Conservation (phyloP, 2,888 invertebrate genomes). For the Pseudanteris insignis region DNA sequence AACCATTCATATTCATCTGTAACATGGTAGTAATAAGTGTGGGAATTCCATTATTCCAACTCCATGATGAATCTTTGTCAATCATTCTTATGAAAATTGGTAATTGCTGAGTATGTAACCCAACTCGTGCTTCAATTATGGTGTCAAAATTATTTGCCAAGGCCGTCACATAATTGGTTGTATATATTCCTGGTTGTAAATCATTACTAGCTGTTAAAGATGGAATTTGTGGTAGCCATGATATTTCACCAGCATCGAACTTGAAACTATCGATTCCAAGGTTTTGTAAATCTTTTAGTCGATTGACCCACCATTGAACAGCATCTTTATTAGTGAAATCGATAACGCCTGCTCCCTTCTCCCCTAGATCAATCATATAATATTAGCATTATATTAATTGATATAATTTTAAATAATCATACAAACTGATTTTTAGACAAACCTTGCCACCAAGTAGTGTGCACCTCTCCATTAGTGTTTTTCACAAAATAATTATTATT, state of each 20-base stretch:
- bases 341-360: conserved; percentile 70
- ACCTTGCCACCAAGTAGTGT: conserved; percentile 69
- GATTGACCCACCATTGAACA: conserved; percentile 69
- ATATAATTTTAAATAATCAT: background rate
- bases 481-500: conserved; percentile 70
- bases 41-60: conserved; percentile 75
- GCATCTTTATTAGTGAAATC: conserved; percentile 80
- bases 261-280: conserved; percentile 80
- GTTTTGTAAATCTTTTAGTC: conserved; percentile 69
- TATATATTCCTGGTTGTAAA: conserved; percentile 70
- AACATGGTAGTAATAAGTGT: conserved; percentile 78
- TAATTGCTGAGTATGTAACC: conserved; percentile 74
- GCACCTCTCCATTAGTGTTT: conserved; percentile 55
- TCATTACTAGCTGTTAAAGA: conserved; percentile 70
- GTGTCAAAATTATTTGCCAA: conserved; percentile 71
- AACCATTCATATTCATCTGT: conserved; percentile 69
- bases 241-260: conserved; percentile 83
- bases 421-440: background rate
- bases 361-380: conserved; percentile 31
- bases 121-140: conserved; percentile 78
- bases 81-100: conserved; percentile 81
- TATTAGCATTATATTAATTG: background rate
- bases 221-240: conserved; percentile 75
- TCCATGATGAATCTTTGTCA: conserved; percentile 80
- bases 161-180: conserved; percentile 70